These are phyloP conservation scores for Penaeus monodon DNA, from an alignment of 2,888 invertebrate genomes.

Conservation along the genomic window DNA sequence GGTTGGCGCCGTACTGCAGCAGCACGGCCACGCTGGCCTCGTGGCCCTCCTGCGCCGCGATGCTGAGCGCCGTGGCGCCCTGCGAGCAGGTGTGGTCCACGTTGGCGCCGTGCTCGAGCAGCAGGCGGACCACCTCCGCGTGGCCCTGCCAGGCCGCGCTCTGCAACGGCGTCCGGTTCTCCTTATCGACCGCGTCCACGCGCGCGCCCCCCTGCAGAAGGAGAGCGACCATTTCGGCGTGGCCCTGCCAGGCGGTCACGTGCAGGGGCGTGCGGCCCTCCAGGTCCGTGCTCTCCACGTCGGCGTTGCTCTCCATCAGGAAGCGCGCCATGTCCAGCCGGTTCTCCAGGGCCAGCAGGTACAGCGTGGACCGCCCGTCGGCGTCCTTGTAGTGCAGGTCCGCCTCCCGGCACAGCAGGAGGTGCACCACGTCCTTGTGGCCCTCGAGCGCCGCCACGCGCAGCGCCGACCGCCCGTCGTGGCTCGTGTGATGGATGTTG, in stretches of 20 bases:
- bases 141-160: slow-evolving; percentile 97
- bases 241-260: slow-evolving; percentile 94
- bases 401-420: slow-evolving; percentile 80
- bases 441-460: slow-evolving; percentile 84
- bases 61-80: slow-evolving; percentile 92
- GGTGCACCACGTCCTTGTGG: slow-evolving; percentile 82
- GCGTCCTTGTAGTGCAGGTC: slow-evolving; percentile 91
- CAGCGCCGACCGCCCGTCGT: slow-evolving; percentile 90
- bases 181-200: slow-evolving; percentile 89
- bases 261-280: slow-evolving; percentile 93
- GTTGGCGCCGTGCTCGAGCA: slow-evolving; percentile 84
- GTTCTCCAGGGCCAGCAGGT: slow-evolving; percentile 90
- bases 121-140: slow-evolving; percentile 82
- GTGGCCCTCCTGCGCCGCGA: slow-evolving; percentile 96
- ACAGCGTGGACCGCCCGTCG: slow-evolving; percentile 90
- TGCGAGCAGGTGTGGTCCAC: slow-evolving; percentile 88
- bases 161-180: slow-evolving; percentile 89
- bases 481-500: slow-evolving; percentile 86
- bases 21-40: slow-evolving; percentile 86
- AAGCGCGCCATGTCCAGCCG: slow-evolving; percentile 86
- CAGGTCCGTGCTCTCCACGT: slow-evolving; percentile 87
- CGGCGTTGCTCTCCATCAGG: slow-evolving; percentile 81
- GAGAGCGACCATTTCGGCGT: slow-evolving; percentile 90
- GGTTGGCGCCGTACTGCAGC: slow-evolving; percentile 71
- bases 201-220: slow-evolving; percentile 86